Base-by-base conservation (phyloP, 2,888 invertebrate genomes). In the Seira musarum region DNA sequence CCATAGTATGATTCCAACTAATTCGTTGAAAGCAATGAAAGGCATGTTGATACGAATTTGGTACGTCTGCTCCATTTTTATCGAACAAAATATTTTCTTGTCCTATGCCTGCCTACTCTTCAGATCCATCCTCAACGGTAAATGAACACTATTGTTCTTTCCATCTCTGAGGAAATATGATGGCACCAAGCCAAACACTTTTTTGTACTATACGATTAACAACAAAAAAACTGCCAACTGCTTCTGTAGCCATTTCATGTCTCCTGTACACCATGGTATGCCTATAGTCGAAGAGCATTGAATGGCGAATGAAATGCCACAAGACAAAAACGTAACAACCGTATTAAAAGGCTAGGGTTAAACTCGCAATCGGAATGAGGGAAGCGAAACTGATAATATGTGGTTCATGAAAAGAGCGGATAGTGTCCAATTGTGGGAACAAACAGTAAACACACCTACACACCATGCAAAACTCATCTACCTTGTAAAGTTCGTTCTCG, bases 61-160 rank as follows among this genome's bases (percentile, higher is more conserved):
- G 2, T 19, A n/a, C 53, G 53, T 53, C 53, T 60, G n/a, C 5
- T 60, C 22, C 60, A 21, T 60, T 60, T 60, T 60, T 21, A 60
- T 60, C 60, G 22, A 10, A 5, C 60, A 60, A 60, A 60, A 60
- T 60, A 60, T 60, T 60, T 60, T 15, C 3, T 60, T 2, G 2
- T 60, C 60, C n/a, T n/a, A n/a, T n/a, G n/a, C n/a, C n/a, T n/a
- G n/a, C 21, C 60, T 49, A 13, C 5, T 60, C 60, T 60, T 60
- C 22, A 13, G 60, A 60, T 19, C 22, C n/a, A n/a, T n/a, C n/a
- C n/a, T n/a, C n/a, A n/a, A n/a, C n/a, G n/a, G n/a, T 60, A 2
- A 60, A 60, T 60, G 21, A 21, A 21, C 15, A 21, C 15, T n/a
- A 60, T 60, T 60, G 60, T 60, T 60, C 22, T 60, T 8, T 60